Evolutionary conservation across 2,888 invertebrate species (phyloP), one percentile per base, ranked within the genome.

Genomic region (Melieria picta): DNA sequence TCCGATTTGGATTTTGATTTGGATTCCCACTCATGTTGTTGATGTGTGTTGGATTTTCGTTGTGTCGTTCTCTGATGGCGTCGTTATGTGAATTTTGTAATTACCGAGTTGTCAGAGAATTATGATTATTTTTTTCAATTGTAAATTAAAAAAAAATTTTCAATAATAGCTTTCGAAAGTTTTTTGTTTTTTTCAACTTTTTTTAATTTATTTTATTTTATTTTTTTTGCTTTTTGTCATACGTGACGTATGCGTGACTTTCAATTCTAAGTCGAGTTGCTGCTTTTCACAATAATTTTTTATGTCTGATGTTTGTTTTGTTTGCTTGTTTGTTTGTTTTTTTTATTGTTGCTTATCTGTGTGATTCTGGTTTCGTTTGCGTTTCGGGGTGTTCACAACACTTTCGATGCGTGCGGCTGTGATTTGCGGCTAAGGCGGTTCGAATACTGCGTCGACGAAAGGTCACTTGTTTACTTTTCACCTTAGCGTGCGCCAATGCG

Each of bases 211-310:
- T 11, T 9, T 45, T 4, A 47, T 62, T 45, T n/a, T n/a, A 16
- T 30, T 66, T 48, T 66, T 57, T 30, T 16, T 42, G 30, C 58
- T n/a, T 56, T 64, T 58, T 63, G 50, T 5, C 63, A 52, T 63
- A 47, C 64, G 46, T 52, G 64, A 64, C 63, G 63, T 72, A 67
- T 63, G 63, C 57, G 16, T 62, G 60, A 61, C 65, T 56, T 60
- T 50, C 45, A 57, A 48, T 13, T 50, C 60, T 3, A 68, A 68
- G 61, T 52, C 11, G 50, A 16, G n/a, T 57, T 65, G 55, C 46
- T 65, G 11, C 9, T 56, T 47, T 50, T 50, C 50, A 30, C 30
- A 30, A 30, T 30, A 30, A 13, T 9, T 5, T 52, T 52, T 13
- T 4, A 4, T 52, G 6, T 13, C 6, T n/a, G 13, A 13, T 52